Evolutionary conservation across 2,888 invertebrate genomes (phyloP), one percentile per base, ranked within the genome.

Genomic region (Eupithecia tripunctaria): DNA sequence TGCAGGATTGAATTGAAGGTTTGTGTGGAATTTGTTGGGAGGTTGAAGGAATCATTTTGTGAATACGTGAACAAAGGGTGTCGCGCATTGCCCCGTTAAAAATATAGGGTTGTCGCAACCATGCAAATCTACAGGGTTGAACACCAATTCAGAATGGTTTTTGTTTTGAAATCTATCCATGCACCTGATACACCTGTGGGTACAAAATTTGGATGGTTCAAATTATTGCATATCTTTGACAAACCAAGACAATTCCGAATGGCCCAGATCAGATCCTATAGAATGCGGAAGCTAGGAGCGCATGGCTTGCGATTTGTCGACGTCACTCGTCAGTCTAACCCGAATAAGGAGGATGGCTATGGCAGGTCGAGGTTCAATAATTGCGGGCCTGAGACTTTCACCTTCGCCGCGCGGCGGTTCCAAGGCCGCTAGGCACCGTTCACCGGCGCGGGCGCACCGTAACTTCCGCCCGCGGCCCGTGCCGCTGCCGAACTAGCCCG

Each of bases 331-430:
- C 18, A 60, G 60, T 29, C 38, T 85, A 88, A 87, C 86, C 88
- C 88, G 87, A 89, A 88, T 90, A 86, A 84, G 85, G 86, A 89
- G 89, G 91, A 90, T 91, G 90, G 84, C 85, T 86, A 90, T 91
- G 90, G 85, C 85, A 86, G 91, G 89, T 89, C 91, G 91, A 91
- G 93, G 92, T 91, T 91, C 91, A 91, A 89, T 92, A 90, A 92
- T 92, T 90, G 90, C 90, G 84, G 85, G 84, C 86, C 84, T 92
- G 89, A 92, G 92, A 93, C 94, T 94, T 94, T 94, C 94, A 93
- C 94, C 94, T 93, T 94, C 94, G 91, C 85, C 88, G 87, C 90
- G 87, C 87, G 86, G 88, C 87, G 86, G 88, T 87, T 88, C 85
- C 93, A 92, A 92, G 92, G 93, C 92, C 92, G 84, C 79, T 88